A percentile compares a stretch with the other conserved stretches of the same genome.
Conservation (phyloP, 2,797 vertebrate genomes). For the Sylvia borin region DNA sequence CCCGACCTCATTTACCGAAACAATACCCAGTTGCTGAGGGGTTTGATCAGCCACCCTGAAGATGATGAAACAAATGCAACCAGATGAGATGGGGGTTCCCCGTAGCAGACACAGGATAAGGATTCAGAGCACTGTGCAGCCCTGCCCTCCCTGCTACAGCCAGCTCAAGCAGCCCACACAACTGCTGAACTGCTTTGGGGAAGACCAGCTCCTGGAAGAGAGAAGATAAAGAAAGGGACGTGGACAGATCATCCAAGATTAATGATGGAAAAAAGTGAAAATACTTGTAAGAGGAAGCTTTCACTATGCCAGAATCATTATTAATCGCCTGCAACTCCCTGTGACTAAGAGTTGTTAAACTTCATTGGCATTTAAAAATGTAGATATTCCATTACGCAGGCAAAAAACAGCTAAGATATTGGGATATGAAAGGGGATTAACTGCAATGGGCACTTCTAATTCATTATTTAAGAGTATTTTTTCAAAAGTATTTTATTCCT, state of each 20-base stretch:
- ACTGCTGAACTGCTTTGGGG: background rate
- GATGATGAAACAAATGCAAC: background rate
- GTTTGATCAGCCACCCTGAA: background rate
- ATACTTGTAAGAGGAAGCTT: slow-evolving; percentile 6
- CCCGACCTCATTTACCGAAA: background rate
- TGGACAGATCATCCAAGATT: slow-evolving; percentile 11
- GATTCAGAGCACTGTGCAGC: background rate
- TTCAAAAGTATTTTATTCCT: background rate
- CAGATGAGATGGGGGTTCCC: background rate
- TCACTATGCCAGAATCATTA: slow-evolving; percentile 15
- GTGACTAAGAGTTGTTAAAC: slow-evolving; percentile 42
- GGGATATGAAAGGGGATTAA: background rate
- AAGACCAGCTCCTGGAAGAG: slow-evolving; percentile 4
- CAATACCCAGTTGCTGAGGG: background rate
- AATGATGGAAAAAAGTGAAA: slow-evolving; percentile 13
- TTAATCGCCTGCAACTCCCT: slow-evolving; percentile 52
- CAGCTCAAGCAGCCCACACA: background rate
- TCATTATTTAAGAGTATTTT: background rate
- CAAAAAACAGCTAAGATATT: background rate
- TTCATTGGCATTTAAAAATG: slow-evolving; percentile 18
- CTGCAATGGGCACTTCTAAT: background rate
- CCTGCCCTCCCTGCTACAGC: background rate
- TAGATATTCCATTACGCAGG: background rate
- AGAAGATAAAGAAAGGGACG: slow-evolving; percentile 13
- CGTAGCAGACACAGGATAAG: background rate